These are phyloP conservation scores for Cheilosia soror DNA, from an alignment of 2,888 invertebrate species.

Conservation along the genomic window DNA sequence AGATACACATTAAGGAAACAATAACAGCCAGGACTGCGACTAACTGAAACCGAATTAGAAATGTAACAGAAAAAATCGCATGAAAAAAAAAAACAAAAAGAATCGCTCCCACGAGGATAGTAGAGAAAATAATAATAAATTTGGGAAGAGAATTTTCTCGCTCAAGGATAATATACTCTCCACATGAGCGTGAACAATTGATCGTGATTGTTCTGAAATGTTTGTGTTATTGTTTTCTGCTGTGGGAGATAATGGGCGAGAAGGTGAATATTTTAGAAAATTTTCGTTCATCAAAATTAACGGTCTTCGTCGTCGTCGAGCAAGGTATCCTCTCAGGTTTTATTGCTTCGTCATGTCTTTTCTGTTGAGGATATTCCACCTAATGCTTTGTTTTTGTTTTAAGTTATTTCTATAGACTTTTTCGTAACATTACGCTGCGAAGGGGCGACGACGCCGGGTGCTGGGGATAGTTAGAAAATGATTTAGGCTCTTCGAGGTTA, in stretches of 20 bases:
- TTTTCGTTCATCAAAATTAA: slow-evolving; percentile 60
- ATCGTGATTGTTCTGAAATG: slow-evolving; percentile 71
- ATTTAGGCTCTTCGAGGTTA: slow-evolving; percentile 43
- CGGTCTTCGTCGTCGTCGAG: slow-evolving; percentile 18
- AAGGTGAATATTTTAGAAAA: slow-evolving; percentile 66
- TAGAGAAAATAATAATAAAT: slow-evolving; percentile 50
- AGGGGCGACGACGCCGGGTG: not conserved
- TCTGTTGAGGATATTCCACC: slow-evolving; percentile 28
- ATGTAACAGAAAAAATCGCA: slow-evolving; percentile 28
- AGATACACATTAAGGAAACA: slow-evolving; percentile 43
- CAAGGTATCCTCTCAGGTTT: slow-evolving; percentile 43
- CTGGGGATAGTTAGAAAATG: slow-evolving; percentile 59
- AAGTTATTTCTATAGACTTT: slow-evolving; percentile 63
- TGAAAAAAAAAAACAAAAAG: slow-evolving; percentile 15
- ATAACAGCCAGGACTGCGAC: slow-evolving; percentile 35
- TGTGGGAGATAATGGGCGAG: slow-evolving; percentile 44
- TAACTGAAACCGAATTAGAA: slow-evolving; percentile 56
- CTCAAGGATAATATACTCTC: slow-evolving; percentile 65
- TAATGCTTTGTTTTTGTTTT: slow-evolving; percentile 46
- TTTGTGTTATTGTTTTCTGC: slow-evolving; percentile 57
- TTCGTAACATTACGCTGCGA: slow-evolving; percentile 16
- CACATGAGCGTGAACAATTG: slow-evolving; percentile 74
- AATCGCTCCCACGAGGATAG: slow-evolving; percentile 43
- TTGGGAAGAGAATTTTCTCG: slow-evolving; percentile 33
- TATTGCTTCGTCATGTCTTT: slow-evolving; percentile 11